Percentiles rank a stretch among this genome's conserved stretches.
Evolutionary conservation across 2,113 vertebrate species (phyloP).

Genomic region (Sphyrna mokarran): DNA sequence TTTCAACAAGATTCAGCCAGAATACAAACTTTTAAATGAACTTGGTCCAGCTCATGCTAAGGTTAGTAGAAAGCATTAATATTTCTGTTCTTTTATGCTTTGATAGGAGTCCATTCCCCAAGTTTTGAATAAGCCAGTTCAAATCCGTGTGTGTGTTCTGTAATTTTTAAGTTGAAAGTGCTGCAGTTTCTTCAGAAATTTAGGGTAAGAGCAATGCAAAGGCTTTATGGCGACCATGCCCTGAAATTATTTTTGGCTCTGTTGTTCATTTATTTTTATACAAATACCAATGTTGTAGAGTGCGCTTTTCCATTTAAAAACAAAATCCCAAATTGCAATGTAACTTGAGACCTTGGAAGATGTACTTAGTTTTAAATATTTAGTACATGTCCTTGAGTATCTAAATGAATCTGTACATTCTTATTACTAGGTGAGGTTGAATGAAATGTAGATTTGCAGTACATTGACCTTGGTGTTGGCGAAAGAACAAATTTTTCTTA

Average conservation of each 20-base stretch:
- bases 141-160: not conserved
- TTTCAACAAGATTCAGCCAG: slow-evolving; percentile 90
- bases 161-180: not conserved
- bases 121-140: not conserved
- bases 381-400: not conserved
- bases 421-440: slow-evolving; percentile 28
- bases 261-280: not conserved
- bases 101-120: not conserved
- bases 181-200: not conserved
- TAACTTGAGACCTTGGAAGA: not conserved
- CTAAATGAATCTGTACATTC: slow-evolving; percentile 11
- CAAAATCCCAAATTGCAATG: not conserved
- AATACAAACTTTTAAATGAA: slow-evolving; percentile 89
- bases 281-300: not conserved
- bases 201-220: not conserved
- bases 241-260: not conserved
- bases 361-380: slow-evolving; percentile 2
- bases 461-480: not conserved
- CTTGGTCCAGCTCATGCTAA: slow-evolving; percentile 88
- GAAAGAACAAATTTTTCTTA: not conserved
- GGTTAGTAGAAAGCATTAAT: slow-evolving; percentile 55
- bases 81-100: not conserved
- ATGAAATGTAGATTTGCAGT: slow-evolving; percentile 15
- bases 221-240: not conserved
- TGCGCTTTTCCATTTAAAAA: slow-evolving; percentile 2